Conservation (phyloP, 1,140 invertebrate species). For the Amphibalanus amphitrite region DNA sequence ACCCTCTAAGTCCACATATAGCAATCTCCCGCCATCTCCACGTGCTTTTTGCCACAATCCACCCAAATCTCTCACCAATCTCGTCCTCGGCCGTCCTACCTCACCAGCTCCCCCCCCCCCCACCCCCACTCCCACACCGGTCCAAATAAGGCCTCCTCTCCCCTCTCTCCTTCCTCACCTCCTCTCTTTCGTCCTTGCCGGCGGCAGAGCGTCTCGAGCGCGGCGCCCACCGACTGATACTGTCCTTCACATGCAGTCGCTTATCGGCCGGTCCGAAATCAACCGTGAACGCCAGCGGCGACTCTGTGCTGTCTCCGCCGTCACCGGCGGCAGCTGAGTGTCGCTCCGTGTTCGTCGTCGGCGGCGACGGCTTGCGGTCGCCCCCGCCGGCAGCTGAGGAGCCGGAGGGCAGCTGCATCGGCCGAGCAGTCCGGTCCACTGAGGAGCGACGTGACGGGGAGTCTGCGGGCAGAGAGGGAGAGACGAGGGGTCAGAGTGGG, state of each 20-base stretch:
- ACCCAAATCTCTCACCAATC: no score
- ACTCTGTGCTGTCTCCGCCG: constrained; percentile 9
- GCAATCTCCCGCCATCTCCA: no score
- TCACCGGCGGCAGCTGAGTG: constrained; percentile 21
- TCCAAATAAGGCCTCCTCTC: background rate
- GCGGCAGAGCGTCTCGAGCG: constrained; percentile 44
- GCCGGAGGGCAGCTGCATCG: background rate
- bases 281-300: background rate
- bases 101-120: background rate
- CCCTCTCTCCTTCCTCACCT: background rate
- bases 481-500: background rate
- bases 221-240: constrained; percentile 32
- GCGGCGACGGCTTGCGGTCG: constrained; percentile 20
- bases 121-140: background rate
- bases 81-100: background rate
- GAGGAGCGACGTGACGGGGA: background rate
- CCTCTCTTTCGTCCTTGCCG: constrained; percentile 33
- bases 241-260: constrained; percentile 24
- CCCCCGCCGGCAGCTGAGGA: constrained; percentile 9
- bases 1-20: no score
- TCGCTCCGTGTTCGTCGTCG: constrained; percentile 33
- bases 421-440: background rate
- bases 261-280: constrained; percentile 14
- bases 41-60: no score
- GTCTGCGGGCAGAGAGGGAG: background rate